A percentile compares a stretch with the other conserved stretches of the same genome.
These are phyloP conservation scores for Urosaurus nigricauda DNA, from an alignment of 2,797 vertebrate species.

Conservation along the genomic window DNA sequence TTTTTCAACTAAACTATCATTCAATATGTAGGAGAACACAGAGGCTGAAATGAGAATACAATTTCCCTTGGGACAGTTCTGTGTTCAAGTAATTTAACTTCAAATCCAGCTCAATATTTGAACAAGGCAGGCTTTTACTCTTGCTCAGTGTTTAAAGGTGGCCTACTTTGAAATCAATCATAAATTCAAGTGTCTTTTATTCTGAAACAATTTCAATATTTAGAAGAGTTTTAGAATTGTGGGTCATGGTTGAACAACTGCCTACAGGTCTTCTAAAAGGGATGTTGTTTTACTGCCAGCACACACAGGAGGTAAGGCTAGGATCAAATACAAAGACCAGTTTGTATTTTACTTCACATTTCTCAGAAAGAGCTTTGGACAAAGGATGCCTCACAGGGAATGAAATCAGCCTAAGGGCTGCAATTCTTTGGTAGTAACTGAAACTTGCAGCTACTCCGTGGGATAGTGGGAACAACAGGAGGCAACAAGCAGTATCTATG, in stretches of 20 bases:
- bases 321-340: slow-evolving; percentile 65
- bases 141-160: slow-evolving; percentile 67
- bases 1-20: slow-evolving; percentile 63
- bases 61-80: slow-evolving; percentile 73
- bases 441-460: not conserved
- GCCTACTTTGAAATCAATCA: slow-evolving; percentile 66
- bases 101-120: slow-evolving; percentile 74
- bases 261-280: slow-evolving; percentile 65
- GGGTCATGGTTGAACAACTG: slow-evolving; percentile 57
- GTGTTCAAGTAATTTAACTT: slow-evolving; percentile 72
- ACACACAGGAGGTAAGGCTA: slow-evolving; percentile 63
- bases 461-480: not conserved
- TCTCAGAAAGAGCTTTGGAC: slow-evolving; percentile 63
- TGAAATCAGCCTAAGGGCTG: slow-evolving; percentile 22
- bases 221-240: slow-evolving; percentile 56
- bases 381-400: slow-evolving; percentile 55
- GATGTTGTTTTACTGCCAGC: slow-evolving; percentile 58
- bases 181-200: slow-evolving; percentile 69
- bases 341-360: slow-evolving; percentile 67
- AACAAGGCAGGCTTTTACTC: slow-evolving; percentile 75
- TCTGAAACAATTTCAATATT: slow-evolving; percentile 70
- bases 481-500: not conserved
- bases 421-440: slow-evolving; percentile 24
- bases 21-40: slow-evolving; percentile 61
- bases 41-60: slow-evolving; percentile 65